Percentiles rank a stretch among this genome's conserved stretches.
phyloP scores from a whole-genome alignment of 2,113 vertebrate species.

The Phyllostomus hastatus region DNA sequence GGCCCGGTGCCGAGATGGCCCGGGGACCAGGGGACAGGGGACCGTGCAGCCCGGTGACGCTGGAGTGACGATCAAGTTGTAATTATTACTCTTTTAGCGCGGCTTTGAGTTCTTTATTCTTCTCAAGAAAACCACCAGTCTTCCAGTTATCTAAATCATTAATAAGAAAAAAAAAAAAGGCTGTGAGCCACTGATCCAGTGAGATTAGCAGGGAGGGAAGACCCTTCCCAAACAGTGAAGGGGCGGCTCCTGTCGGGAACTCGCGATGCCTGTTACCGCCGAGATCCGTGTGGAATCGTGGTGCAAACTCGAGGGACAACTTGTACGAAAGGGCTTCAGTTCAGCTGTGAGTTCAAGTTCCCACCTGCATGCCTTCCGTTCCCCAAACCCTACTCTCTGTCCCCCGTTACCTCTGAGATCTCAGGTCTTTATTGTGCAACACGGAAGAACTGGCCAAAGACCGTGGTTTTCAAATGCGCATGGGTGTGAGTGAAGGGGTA shows the following conservation, averaged over 20 bases:
- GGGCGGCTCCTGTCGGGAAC: background rate
- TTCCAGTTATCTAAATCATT: background rate
- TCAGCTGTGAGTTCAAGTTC: background rate
- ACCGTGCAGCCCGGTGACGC: rapidly evolving
- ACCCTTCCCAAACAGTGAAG: background rate
- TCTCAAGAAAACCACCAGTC: background rate
- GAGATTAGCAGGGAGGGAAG: background rate
- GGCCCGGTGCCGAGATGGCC: rapidly evolving
- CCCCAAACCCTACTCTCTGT: background rate
- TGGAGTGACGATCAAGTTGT: background rate
- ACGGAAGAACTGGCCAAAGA: background rate
- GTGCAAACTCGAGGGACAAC: background rate
- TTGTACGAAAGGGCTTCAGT: no score
- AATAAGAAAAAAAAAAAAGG: no score
- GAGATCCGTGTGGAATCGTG: background rate
- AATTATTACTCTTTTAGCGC: background rate
- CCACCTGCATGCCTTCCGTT: background rate
- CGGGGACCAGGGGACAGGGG: background rate
- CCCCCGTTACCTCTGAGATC: background rate
- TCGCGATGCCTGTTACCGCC: background rate
- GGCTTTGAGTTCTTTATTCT: background rate
- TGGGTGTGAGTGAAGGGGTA: background rate
- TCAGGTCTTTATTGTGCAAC: background rate
- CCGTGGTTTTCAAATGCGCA: background rate
- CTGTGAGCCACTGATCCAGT: background rate